Evolutionary conservation across 2,888 invertebrate species (phyloP), one percentile per base, ranked within the genome.

Genomic region (Phorcus lineatus): DNA sequence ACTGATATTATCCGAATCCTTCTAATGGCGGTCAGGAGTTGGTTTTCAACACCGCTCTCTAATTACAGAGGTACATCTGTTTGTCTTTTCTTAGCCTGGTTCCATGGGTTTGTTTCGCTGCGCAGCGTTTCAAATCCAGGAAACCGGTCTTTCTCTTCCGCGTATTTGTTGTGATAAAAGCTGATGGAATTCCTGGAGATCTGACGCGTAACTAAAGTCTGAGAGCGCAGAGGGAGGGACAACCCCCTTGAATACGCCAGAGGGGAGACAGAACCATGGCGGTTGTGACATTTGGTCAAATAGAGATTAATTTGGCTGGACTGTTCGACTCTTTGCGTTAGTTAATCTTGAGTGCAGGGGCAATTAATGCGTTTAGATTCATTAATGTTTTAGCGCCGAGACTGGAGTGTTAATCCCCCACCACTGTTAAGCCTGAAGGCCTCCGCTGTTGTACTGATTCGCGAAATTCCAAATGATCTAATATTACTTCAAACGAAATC

Each of bases 311-410:
- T 70, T 70, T 70, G 70, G 36, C 70, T 36, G 36, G 70, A 70
- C 70, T 70, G 31, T 19, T 19, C 70, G 19, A 40, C 70, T 70
- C 70, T 70, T 16, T 16, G 62, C 28, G 70, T 70, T 70, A 70
- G 70, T 70, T 70, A 70, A 36, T 70, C 19, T 36, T 70, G 70
- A 70, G 70, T 70, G 70, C n/a, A 19, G 36, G 36, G 70, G 28
- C 70, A 70, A 70, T 70, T 70, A 70, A 40, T 70, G 70, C 40
- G 70, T 70, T 70, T 36, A 70, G 70, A n/a, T 31, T 70, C 36
- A 70, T 70, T 70, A 40, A 70, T 36, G 36, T 70, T 70, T 70
- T 36, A 16, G 19, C 36, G 36, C 19, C 11, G 19, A 31, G 31
- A 16, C 36, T 40, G 9, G 36, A 70, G 70, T 70, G 70, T 40